These are phyloP conservation scores for Ptilonorhynchus violaceus DNA, from an alignment of 2,113 vertebrate species.

Conservation along the genomic window DNA sequence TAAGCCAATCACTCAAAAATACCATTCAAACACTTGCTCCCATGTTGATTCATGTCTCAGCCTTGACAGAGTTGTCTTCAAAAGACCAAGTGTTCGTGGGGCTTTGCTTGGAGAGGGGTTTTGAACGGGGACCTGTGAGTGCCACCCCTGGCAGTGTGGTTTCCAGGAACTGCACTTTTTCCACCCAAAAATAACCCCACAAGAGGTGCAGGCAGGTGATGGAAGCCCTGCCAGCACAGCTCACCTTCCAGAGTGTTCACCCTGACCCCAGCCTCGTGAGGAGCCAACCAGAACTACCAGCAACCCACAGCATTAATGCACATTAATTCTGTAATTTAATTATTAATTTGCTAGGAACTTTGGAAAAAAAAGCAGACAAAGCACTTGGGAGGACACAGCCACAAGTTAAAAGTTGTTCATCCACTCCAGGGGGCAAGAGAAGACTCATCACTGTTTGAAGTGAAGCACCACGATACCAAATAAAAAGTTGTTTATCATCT, in stretches of 20 bases:
- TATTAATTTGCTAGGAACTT: background rate
- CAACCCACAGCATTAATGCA: rapidly evolving
- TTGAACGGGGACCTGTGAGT: background rate
- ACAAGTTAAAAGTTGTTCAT: background rate
- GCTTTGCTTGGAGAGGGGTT: background rate
- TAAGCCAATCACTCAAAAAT: background rate
- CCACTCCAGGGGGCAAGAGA: background rate
- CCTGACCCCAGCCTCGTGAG: background rate
- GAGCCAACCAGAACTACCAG: background rate
- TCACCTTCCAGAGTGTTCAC: background rate
- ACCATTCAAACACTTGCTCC: background rate
- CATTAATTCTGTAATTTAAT: background rate
- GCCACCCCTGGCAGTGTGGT: background rate
- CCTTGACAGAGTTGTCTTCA: background rate
- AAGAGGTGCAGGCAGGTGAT: rapidly evolving
- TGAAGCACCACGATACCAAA: background rate
- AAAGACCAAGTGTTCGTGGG: background rate
- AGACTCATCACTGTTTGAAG: background rate
- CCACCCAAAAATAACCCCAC: background rate
- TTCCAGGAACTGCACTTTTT: background rate
- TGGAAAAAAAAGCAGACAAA: background rate
- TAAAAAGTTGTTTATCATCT: background rate
- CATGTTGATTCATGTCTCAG: background rate
- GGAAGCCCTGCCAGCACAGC: background rate
- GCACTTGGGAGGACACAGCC: background rate